These are phyloP conservation scores for Aplysina aerophoba DNA, from an alignment of 37 sponge, comb jelly and placozoan genomes.

Conservation along the genomic window DNA sequence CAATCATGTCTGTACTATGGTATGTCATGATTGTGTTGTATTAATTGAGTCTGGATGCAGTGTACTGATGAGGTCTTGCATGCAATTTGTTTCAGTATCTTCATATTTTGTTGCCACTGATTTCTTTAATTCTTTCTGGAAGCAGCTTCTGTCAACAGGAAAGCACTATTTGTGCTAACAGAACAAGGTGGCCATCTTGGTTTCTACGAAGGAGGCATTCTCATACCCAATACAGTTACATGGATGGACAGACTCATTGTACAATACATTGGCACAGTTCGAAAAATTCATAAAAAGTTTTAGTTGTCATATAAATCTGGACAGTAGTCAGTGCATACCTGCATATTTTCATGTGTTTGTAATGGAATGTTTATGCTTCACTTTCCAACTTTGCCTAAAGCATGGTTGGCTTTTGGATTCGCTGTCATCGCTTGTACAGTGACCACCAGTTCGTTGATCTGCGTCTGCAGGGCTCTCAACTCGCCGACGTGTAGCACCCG, in stretches of 20 bases:
- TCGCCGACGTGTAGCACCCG: slow-evolving; percentile 90
- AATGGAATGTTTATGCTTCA: slow-evolving; percentile 35
- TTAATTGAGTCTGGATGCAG: no score
- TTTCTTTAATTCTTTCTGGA: no score
- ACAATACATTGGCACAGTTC: slow-evolving; percentile 49
- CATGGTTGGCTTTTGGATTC: slow-evolving; percentile 92
- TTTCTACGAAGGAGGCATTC: slow-evolving; percentile 78
- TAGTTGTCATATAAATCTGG: no score
- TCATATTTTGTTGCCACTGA: no score
- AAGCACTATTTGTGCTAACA: slow-evolving; percentile 76
- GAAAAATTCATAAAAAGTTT: no score
- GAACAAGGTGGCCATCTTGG: slow-evolving; percentile 91
- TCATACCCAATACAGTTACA: slow-evolving; percentile 59
- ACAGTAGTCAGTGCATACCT: no score
- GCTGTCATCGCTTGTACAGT: slow-evolving; percentile 90
- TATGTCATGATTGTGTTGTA: neutral
- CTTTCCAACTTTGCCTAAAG: slow-evolving; percentile 88
- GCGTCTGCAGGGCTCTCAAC: slow-evolving; percentile 85
- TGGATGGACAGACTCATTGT: slow-evolving; percentile 87
- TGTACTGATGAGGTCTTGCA: no score
- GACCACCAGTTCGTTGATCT: slow-evolving; percentile 92
- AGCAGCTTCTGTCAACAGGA: slow-evolving; percentile 55
- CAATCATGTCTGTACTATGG: neutral
- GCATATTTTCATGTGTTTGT: no score
- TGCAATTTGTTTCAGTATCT: no score